These are phyloP conservation scores for Bufo bufo DNA, from an alignment of 2,113 vertebrate species.

Conservation along the genomic window DNA sequence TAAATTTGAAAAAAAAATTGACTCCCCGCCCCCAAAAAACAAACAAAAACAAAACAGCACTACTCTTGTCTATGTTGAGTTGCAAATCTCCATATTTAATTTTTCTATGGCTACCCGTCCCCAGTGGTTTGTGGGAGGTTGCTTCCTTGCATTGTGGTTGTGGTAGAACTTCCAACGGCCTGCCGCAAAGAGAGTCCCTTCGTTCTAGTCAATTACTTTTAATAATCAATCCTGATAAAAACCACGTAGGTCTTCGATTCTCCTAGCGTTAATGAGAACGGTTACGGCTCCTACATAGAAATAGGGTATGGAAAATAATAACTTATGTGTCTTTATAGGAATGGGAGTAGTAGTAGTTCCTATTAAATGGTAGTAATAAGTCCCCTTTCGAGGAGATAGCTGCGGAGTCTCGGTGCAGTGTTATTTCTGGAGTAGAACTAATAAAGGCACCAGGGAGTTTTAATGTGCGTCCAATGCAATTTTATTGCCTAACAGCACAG, in stretches of 20 bases:
- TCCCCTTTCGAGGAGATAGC: neutral
- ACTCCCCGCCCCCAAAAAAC: too few species aligned
- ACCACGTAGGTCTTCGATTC: neutral
- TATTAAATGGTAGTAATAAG: neutral
- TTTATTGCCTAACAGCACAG: conserved; percentile 29
- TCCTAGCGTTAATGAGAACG: neutral
- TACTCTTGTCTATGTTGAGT: too few species aligned
- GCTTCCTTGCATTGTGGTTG: neutral
- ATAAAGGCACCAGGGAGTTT: conserved; percentile 35
- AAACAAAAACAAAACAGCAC: too few species aligned
- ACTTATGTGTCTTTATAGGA: neutral
- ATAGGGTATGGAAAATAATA: neutral
- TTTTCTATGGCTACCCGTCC: too few species aligned
- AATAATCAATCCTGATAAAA: neutral
- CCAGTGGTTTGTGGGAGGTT: neutral
- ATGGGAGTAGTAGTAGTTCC: neutral
- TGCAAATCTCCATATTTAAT: too few species aligned
- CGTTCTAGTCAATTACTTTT: conserved; percentile 10
- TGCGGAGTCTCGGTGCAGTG: neutral
- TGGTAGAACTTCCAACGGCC: neutral
- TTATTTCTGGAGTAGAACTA: conserved; percentile 31
- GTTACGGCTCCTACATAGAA: neutral
- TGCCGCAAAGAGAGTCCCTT: neutral
- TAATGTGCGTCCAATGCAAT: conserved; percentile 31
- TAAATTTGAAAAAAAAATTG: too few species aligned